These are phyloP conservation scores for Lepidochitona cinerea DNA, from an alignment of 2,888 invertebrate genomes.

Conservation along the genomic window DNA sequence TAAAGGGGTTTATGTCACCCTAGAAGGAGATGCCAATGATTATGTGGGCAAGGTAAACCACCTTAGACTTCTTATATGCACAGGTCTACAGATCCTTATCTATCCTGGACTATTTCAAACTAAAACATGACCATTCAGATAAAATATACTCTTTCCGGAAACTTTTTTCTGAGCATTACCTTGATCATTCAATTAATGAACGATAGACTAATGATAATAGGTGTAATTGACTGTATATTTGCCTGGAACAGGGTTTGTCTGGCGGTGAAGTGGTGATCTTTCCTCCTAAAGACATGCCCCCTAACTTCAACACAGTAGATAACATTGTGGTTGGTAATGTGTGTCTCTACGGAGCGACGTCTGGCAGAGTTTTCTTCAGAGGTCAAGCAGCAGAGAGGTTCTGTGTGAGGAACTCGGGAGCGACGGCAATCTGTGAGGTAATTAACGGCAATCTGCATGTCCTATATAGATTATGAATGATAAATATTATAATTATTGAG, in stretches of 20 bases:
- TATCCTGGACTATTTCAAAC: too few species aligned
- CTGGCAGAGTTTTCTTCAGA: conserved; percentile 92
- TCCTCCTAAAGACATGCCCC: conserved; percentile 86
- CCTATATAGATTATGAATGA: too few species aligned
- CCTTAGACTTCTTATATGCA: too few species aligned
- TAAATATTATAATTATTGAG: too few species aligned
- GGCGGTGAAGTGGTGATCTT: conserved; percentile 95
- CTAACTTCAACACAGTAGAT: conserved; percentile 86
- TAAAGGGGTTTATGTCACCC: conserved; percentile 87
- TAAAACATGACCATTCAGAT: too few species aligned
- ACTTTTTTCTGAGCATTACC: too few species aligned
- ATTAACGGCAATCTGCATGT: too few species aligned
- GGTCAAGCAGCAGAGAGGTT: conserved; percentile 98
- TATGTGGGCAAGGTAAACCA: conserved; percentile 88
- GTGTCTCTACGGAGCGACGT: conserved; percentile 96
- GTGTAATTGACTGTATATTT: background rate
- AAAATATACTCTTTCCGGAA: too few species aligned
- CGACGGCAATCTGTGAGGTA: conserved; percentile 91
- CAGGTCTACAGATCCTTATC: too few species aligned
- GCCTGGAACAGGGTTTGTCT: conserved; percentile 81
- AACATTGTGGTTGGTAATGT: conserved; percentile 99
- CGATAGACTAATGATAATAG: too few species aligned
- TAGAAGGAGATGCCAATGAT: conserved; percentile 98
- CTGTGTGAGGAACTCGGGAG: conserved; percentile 98
- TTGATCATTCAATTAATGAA: too few species aligned